These are phyloP conservation scores for Girardia tigrina DNA, from an alignment of 2,888 invertebrate genomes.

Conservation along the genomic window DNA sequence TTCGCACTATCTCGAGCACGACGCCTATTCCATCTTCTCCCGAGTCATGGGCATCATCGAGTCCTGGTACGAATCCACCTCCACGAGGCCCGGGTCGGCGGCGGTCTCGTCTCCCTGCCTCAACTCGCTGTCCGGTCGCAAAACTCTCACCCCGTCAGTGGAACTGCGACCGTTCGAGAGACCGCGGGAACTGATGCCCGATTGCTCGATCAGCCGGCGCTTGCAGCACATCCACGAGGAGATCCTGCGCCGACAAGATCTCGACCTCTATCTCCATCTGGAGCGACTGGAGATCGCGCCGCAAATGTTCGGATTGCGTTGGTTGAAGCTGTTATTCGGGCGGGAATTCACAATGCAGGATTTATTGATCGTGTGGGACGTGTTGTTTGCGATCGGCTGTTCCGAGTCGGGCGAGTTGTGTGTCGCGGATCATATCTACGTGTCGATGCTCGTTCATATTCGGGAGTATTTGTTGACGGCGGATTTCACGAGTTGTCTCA, in stretches of 20 bases:
- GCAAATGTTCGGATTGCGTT: constrained; percentile 71
- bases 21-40: constrained; percentile 57
- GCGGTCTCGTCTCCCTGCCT: too few relatives aligned
- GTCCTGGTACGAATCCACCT: constrained; percentile 51
- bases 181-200: constrained; percentile 17
- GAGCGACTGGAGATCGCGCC: constrained; percentile 64
- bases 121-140: too few relatives aligned
- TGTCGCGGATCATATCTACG: constrained; percentile 60
- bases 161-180: constrained; percentile 13
- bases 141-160: constrained; percentile 21
- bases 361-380: constrained; percentile 67
- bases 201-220: constrained; percentile 40
- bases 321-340: constrained; percentile 69
- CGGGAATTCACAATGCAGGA: constrained; percentile 68
- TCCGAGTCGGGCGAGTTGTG: constrained; percentile 49
- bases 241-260: constrained; percentile 58
- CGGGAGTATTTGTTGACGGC: constrained; percentile 57
- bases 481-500: constrained; percentile 59
- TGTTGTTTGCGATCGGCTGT: constrained; percentile 60
- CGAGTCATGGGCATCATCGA: constrained; percentile 52
- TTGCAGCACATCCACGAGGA: constrained; percentile 55
- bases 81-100: too few relatives aligned
- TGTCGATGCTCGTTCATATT: constrained; percentile 65
- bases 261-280: constrained; percentile 58
- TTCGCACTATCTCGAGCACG: constrained; percentile 62